Evolutionary conservation across 2,888 invertebrate species (phyloP), one percentile per base, ranked within the genome.

Genomic region (Eristalinus aeneus): DNA sequence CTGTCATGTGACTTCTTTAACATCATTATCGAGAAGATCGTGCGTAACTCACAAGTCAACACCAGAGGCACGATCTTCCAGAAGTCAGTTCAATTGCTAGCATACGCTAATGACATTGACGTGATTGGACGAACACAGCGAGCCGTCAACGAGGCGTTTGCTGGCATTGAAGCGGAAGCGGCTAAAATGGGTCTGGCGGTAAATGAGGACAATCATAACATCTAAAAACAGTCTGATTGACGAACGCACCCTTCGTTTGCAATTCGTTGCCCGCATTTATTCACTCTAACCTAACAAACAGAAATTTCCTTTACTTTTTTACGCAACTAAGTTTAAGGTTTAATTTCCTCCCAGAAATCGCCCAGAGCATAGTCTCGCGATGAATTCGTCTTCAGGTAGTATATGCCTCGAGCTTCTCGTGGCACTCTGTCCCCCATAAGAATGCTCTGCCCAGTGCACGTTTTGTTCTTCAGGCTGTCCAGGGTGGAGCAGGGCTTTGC

Each of bases 351-450:
- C 86, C 86, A 86, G 12, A 87, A 39, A 79, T 84, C 79, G 10
- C 93, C 93, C 77, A 93, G 90, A 1, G 94, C 95, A 89, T 93
- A 96, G 31, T 93, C 94, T 6, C 94, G 91, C 77, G 93, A 92
- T 12, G 93, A 91, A 73, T 93, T 94, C 0, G 96, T 96, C 84
- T 93, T 92, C 0, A 96, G 93, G 89, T 94, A 96, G 89, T 94
- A 95, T 69, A 94, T 93, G 3, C 96, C 96, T 8, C 92, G 90
- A 1, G 94, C 92, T 9, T 90, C 89, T 4, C 54, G 83, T 0
- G 91, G 91, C 11, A 91, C 91, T 1, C 87, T 89, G 89, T 95
- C 94, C 0, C 96, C 96, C 95, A 96, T 95, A 23, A 92, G 91
- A 2, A 93, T 91, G 63, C 90, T 90, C 8, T 89, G 79, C 2